Evolutionary conservation across 2,797 vertebrate species (phyloP).

Genomic region (Rhynchonycteris naso): DNA sequence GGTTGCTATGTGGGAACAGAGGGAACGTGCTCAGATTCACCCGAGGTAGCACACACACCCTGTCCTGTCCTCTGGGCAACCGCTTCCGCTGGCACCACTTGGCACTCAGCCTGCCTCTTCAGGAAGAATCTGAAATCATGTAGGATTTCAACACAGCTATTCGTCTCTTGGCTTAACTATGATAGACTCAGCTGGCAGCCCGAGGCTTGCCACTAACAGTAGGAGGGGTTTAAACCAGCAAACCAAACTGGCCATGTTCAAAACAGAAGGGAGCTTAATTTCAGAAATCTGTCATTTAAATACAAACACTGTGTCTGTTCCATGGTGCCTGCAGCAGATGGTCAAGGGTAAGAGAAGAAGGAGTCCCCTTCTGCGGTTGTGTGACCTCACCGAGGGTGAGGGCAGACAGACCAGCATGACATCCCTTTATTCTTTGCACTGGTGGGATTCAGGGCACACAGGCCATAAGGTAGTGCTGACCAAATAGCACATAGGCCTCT

Average conservation of each 20-base stretch:
- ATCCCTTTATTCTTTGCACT: background rate
- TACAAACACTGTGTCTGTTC: background rate
- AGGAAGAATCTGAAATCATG: background rate
- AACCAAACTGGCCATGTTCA: background rate
- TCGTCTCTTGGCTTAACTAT: background rate
- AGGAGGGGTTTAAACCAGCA: background rate
- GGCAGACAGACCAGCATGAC: background rate
- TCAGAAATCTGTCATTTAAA: background rate
- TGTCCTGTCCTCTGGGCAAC: background rate
- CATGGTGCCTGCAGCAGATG: background rate
- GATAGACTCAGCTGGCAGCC: background rate
- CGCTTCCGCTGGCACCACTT: background rate
- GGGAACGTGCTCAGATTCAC: too few relatives aligned
- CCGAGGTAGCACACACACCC: background rate
- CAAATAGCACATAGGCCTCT: background rate
- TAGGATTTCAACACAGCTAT: rapidly evolving
- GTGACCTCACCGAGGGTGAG: background rate
- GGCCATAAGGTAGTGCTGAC: background rate
- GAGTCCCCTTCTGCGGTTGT: background rate
- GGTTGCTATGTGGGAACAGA: conserved; percentile 86
- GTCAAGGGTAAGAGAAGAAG: background rate
- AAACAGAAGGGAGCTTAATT: background rate
- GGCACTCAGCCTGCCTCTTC: background rate
- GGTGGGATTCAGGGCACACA: background rate
- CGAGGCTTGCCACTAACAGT: background rate